Base-by-base conservation (phyloP, 1,140 invertebrate genomes). In the Aphelenchoides besseyi region DNA sequence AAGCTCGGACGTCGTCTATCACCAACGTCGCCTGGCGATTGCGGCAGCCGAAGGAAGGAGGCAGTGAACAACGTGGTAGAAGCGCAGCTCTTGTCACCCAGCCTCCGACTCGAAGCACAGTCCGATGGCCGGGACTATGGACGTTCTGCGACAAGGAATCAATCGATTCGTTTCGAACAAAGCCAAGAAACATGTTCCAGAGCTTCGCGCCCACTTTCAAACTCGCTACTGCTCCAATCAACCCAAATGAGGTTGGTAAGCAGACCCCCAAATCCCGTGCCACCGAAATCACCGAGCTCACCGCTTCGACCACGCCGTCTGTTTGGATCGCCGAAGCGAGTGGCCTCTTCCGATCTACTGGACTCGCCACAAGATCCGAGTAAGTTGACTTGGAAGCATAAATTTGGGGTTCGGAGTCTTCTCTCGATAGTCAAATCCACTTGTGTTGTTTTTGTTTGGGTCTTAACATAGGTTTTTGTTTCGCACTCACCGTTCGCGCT, bases 371-470 rank as follows among this genome's bases (percentile, higher is more conserved):
- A 48, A 48, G 12, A 48, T 16, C 41, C 41, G 41, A 48, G 41
- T 48, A 48, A 48, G 41, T 48, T 48, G 41, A 48, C 12, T 48
- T n/a, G n/a, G n/a, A n/a, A n/a, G n/a, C n/a, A n/a, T n/a, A n/a
- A n/a, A n/a, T n/a, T n/a, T n/a, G n/a, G n/a, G n/a, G n/a, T n/a
- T n/a, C n/a, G n/a, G n/a, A n/a, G n/a, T n/a, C n/a, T n/a, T n/a
- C n/a, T n/a, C n/a, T n/a, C n/a, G n/a, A n/a, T n/a, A n/a, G n/a
- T n/a, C n/a, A n/a, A n/a, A n/a, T n/a, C n/a, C n/a, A n/a, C n/a
- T n/a, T n/a, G n/a, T n/a, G n/a, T n/a, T n/a, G n/a, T 23, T 48
- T 48, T 48, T 48, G 41, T 23, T 48, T 48, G 41, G 12, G 41
- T 23, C 41, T 23, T 48, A n/a, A n/a, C 23, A 23, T 48, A 12